A percentile compares a stretch with the other conserved stretches of the same genome.
Conservation (phyloP, 2,113 vertebrate genomes). For the Mastomys coucha region DNA sequence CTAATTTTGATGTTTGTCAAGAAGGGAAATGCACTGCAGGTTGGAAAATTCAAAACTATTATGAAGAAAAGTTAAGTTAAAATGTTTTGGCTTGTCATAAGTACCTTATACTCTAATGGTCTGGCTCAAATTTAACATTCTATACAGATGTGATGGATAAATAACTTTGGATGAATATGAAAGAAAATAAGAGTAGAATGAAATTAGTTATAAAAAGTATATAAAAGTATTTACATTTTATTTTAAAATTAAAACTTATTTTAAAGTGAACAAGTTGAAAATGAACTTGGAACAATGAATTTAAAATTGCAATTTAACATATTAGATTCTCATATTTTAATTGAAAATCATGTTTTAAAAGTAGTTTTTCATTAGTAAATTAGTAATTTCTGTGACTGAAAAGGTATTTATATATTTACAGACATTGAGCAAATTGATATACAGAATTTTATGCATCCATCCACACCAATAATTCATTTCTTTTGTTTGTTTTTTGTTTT, state of each 20-base stretch:
- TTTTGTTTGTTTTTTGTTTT: too few species aligned
- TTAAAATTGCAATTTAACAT: neutral
- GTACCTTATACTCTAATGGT: too few species aligned
- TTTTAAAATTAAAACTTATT: neutral
- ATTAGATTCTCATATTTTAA: neutral
- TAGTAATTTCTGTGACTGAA: neutral
- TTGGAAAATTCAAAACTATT: too few species aligned
- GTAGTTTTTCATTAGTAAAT: neutral
- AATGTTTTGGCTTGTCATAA: too few species aligned
- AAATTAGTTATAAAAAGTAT: constrained; percentile 19
- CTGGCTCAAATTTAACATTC: too few species aligned
- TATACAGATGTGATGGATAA: neutral
- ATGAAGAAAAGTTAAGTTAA: too few species aligned
- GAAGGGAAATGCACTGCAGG: too few species aligned
- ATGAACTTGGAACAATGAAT: neutral
- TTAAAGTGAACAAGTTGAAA: neutral
- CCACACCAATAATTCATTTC: neutral
- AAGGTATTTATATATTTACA: neutral
- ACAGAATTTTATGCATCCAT: neutral
- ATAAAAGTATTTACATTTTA: neutral
- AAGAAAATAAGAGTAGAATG: constrained; percentile 2
- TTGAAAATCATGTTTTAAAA: constrained; percentile 22
- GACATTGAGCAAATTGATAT: neutral
- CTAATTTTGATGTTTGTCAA: neutral
- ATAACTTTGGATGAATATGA: neutral